These are phyloP conservation scores for Danio tinwini DNA, from an alignment of 2,797 vertebrate genomes.

Conservation along the genomic window DNA sequence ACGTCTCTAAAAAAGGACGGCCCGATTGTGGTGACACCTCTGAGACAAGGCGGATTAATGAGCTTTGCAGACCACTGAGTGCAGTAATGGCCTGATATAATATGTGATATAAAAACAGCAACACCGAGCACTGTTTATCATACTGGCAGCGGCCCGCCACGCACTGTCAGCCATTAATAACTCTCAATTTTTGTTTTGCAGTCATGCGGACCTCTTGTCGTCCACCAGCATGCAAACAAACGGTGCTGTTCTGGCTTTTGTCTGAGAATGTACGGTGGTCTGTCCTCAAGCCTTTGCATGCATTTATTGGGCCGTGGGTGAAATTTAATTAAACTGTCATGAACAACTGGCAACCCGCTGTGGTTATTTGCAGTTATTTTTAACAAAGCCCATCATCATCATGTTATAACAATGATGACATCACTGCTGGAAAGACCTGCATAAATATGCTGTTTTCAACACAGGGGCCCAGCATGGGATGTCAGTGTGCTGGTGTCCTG, in stretches of 20 bases:
- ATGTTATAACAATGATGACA: conserved; percentile 32
- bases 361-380: conserved; percentile 40
- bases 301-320: conserved; percentile 36
- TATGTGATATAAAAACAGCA: conserved; percentile 64
- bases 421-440: conserved; percentile 3
- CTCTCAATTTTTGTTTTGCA: conserved; percentile 46
- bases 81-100: conserved; percentile 64
- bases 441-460: background rate
- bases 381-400: conserved; percentile 25
- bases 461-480: conserved; percentile 1
- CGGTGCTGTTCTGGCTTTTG: conserved; percentile 28
- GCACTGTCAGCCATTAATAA: conserved; percentile 60
- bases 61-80: conserved; percentile 44
- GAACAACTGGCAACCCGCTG: conserved; percentile 36
- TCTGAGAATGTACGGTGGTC: conserved; percentile 37
- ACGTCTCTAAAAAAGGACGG: conserved; percentile 43
- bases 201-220: conserved; percentile 36
- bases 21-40: conserved; percentile 49
- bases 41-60: conserved; percentile 63
- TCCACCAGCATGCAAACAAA: conserved; percentile 51
- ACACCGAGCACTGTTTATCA: conserved; percentile 64
- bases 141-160: conserved; percentile 39
- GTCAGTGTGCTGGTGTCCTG: background rate
- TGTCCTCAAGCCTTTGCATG: conserved; percentile 20
- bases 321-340: conserved; percentile 42